Conservation (phyloP, 2,113 vertebrate species). For the Arenaria interpres region DNA sequence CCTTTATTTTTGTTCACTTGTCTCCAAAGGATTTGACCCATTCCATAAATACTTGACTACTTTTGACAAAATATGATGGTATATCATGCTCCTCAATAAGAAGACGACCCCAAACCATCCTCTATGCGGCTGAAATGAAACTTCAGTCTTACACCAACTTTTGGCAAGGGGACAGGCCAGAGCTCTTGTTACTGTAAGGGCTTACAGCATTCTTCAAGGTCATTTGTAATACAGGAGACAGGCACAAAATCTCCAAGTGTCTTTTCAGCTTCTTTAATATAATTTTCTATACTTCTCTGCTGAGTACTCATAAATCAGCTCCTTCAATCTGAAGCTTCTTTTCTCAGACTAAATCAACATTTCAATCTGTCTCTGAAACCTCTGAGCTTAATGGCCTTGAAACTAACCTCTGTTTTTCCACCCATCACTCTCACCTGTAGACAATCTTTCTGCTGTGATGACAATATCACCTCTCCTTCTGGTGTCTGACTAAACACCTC, state of each 20-base stretch:
- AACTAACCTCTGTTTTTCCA: background rate
- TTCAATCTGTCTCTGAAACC: background rate
- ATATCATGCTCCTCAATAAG: background rate
- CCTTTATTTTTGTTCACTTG: background rate
- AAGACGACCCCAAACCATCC: background rate
- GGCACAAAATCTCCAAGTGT: background rate
- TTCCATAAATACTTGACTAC: background rate
- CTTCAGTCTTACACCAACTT: background rate
- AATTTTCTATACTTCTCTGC: background rate
- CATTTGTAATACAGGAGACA: background rate
- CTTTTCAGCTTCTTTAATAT: background rate
- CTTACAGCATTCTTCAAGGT: background rate
- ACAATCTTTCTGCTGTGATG: background rate
- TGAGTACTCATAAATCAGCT: background rate
- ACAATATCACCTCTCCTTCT: background rate
- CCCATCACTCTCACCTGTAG: background rate
- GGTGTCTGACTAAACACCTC: background rate
- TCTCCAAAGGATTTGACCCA: background rate
- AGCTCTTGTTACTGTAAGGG: background rate
- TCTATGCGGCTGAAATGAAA: background rate
- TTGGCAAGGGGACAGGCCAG: background rate
- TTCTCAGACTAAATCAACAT: background rate
- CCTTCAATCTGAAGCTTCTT: background rate
- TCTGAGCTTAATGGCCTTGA: background rate
- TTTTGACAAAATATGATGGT: background rate